Evolutionary conservation across 53 echinoderm and acorn worm genomes (phyloP).

Genomic region (Holothuria scabra): DNA sequence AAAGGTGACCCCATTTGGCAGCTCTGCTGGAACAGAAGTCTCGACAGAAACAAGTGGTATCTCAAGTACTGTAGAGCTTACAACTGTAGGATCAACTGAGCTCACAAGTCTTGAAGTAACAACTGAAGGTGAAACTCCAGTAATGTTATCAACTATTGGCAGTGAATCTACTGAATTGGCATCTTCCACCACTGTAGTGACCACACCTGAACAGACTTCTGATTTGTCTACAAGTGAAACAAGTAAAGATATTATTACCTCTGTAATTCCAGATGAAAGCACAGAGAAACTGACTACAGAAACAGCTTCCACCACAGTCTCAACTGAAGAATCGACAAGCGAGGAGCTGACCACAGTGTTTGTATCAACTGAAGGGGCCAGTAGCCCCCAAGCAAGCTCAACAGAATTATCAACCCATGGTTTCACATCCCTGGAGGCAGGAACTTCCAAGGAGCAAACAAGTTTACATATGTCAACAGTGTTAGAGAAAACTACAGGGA

Average conservation of each 20-base stretch:
- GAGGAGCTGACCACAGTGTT: neutral
- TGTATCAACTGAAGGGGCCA: neutral
- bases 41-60: neutral
- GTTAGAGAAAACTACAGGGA: neutral
- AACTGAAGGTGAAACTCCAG: neutral
- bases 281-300: neutral
- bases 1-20: neutral
- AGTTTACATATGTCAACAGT: neutral
- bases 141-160: neutral
- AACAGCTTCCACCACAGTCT: no score
- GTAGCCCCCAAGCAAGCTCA: no score
- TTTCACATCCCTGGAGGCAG: no score
- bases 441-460: no score
- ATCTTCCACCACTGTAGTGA: neutral
- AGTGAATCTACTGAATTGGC: neutral
- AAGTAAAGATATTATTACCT: neutral
- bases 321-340: no score
- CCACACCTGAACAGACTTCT: neutral
- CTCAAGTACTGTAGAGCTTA: neutral
- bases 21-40: neutral
- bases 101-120: neutral
- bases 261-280: neutral
- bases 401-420: no score
- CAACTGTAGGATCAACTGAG: slow-evolving; percentile 2
- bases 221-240: neutral